Base-by-base conservation (phyloP, 2,888 invertebrate genomes). In the Ptychoptera albimana region DNA sequence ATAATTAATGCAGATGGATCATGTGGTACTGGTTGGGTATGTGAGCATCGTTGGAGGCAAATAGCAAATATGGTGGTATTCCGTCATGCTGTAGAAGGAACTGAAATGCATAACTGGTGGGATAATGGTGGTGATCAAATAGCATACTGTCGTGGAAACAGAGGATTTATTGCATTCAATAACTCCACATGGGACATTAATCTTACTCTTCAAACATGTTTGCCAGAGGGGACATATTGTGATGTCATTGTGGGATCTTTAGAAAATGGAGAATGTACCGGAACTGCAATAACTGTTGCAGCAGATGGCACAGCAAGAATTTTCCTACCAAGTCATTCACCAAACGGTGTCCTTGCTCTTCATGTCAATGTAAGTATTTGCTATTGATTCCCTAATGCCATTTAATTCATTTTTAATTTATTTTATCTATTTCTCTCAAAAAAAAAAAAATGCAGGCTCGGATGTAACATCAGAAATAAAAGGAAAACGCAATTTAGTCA, bases 21-120 rank as follows among this genome's bases (percentile, higher is more conserved):
- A 1, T 84, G 84, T 55, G 70, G 70, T 1, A 74, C 74, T 52
- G 81, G 80, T 4, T 83, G 81, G 79, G 61, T 82, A 0, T 83
- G 83, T 55, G 83, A 86, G 60, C 80, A 85, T 59, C 70, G 84
- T 2, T 85, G 83, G 83, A 63, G 76, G 1, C 75, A 79, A 57
- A 80, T 84, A 52, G 74, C 68, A 62, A 72, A 73, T 47, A 84
- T 84, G 83, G 77, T 79, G 1, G 68, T 57, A 1, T 84, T 83
- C 59, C 71, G 77, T 47, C 81, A 80, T 53, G 71, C 66, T 0
- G 82, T 75, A 1, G 67, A 65, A 12, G 66, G 60, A 32, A 71
- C 75, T 0, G 57, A 51, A 0, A 45, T 77, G 0, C 67, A 64
- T 37, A 68, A 71, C 55, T 86, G 83, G 82, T 84, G 83, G 81